Conservation (phyloP, 2,113 vertebrate species). For the Dolichallabes microphthalmus region DNA sequence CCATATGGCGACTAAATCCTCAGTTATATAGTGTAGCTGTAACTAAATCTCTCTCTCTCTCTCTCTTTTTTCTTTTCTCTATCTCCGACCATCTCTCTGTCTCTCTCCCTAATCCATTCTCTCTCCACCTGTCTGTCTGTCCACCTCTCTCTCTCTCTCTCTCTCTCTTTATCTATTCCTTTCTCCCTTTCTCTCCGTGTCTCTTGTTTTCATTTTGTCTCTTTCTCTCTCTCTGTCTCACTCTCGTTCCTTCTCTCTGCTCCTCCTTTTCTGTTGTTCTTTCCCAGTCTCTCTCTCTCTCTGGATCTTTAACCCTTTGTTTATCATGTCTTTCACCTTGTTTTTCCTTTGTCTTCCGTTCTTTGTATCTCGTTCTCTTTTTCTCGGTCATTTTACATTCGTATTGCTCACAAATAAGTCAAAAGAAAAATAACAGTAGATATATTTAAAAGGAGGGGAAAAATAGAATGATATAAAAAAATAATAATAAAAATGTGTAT, state of each 20-base stretch:
- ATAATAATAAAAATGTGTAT: too few relatives aligned
- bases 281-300: not conserved
- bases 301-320: not conserved
- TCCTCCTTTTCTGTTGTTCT: not conserved
- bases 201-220: not conserved
- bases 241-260: not conserved
- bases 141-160: not conserved
- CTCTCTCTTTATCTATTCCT: not conserved
- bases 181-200: not conserved
- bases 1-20: too few relatives aligned
- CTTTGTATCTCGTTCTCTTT: too few relatives aligned
- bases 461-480: too few relatives aligned
- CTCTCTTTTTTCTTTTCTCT: conserved; percentile 9
- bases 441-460: too few relatives aligned
- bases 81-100: not conserved
- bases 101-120: not conserved
- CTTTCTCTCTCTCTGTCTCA: not conserved
- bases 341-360: too few relatives aligned
- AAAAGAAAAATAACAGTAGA: too few relatives aligned
- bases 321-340: too few relatives aligned
- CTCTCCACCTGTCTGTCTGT: not conserved
- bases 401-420: too few relatives aligned
- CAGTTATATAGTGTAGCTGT: too few relatives aligned
- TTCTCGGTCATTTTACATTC: too few relatives aligned
- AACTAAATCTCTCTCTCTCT: conserved; percentile 15